Evolutionary conservation across 2,888 invertebrate species (phyloP).

Genomic region (Lasioglossum zephyrum): DNA sequence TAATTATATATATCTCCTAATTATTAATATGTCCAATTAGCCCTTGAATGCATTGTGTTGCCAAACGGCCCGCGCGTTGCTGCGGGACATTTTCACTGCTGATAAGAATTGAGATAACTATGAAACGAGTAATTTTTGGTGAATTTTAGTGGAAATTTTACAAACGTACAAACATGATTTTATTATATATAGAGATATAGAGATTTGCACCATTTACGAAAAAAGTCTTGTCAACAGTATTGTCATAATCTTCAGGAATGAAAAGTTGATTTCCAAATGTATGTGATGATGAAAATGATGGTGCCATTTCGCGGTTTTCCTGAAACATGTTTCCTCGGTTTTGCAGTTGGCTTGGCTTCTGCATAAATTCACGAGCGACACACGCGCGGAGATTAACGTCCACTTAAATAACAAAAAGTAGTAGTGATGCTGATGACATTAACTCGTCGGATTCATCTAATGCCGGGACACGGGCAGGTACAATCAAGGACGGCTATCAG

Average conservation of each 20-base stretch:
- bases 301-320: slow-evolving; percentile 8
- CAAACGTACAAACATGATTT: no score
- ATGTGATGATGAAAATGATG: not conserved
- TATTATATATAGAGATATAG: no score
- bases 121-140: no score
- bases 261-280: not conserved
- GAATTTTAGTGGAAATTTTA: no score
- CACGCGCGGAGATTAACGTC: slow-evolving; percentile 19
- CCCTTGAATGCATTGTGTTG: no score
- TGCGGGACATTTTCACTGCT: no score
- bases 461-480: not conserved
- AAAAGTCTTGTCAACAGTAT: no score
- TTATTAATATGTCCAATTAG: no score
- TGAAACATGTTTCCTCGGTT: slow-evolving; percentile 17
- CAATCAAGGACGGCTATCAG: not conserved
- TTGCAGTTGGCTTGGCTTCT: not conserved
- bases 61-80: no score
- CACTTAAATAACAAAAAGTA: slow-evolving; percentile 25
- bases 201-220: no score
- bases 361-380: slow-evolving; percentile 24
- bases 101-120: no score
- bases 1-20: no score
- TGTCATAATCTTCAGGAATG: not conserved
- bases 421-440: slow-evolving; percentile 11
- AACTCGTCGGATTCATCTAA: slow-evolving; percentile 10